Base-by-base conservation (phyloP, 2,797 vertebrate genomes). In the Synanceia verrucosa region DNA sequence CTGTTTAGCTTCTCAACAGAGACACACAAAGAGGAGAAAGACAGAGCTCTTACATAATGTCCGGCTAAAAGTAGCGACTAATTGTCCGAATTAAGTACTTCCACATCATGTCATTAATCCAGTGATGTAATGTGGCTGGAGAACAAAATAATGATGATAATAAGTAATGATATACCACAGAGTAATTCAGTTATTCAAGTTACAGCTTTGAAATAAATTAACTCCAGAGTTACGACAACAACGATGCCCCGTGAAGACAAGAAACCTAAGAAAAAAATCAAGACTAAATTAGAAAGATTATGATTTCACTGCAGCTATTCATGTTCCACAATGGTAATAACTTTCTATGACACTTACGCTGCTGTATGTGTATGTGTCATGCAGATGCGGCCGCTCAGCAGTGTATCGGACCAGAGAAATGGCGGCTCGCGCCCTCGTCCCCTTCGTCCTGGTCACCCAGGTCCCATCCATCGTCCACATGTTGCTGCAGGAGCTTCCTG, bases 341-440 rank as follows among this genome's bases (percentile, higher is more conserved):
- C 37, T 50, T 37, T 65, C 14, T 7, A n/a, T 21, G 23, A 50
- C 10, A 13, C 6, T 65, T 7, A 73, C 36, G 55, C 59, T 65
- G 19, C 21, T 64, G 26, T 67, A 16, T 34, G 6, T 63, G 18
- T 58, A 36, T 65, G 47, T 73, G 31, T 61, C 33, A 21, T 76
- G 3, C 83, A 99, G 97, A 79, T 99, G 97, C 37, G 92, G 96
- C 5, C 85, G 28, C 37, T 97, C 95, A 0, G 95, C 96, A 0
- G 94, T 97, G 63, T 97, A 95, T 80, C 95, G 96, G 39, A 97
- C 96, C 31, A 95, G 97, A 34, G 95, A 97, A 78, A 96, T 99
- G 96, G 94, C 96, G 0, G 96, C 96, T n/a, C 94, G 94, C 37
- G 96, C 98, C 34, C 92, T 99, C 0, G 97, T 99, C 61, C 96